Evolutionary conservation across 2,888 invertebrate genomes (phyloP), one percentile per base, ranked within the genome.

Genomic region (Scaptomyza reducta): DNA sequence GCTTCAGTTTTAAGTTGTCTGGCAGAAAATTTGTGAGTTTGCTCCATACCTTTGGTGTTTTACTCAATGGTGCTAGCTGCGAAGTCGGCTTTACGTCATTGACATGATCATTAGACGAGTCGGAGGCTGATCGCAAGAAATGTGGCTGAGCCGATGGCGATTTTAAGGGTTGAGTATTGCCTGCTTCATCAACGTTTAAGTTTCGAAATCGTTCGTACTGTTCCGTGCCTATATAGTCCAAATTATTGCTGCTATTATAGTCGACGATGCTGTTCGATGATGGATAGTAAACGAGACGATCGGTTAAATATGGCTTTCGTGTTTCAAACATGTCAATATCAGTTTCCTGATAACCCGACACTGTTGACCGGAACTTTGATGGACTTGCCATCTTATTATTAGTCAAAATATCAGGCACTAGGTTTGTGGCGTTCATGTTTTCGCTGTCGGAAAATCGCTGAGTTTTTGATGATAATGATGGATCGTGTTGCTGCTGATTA

Each of bases 231-330:
- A 89, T 71, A 49, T 87, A 88, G 59, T 91, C 93, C 89, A 89
- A 66, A 57, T 88, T 90, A 41, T 84, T 81, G 51, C 83, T 89
- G 46, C 89, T 91, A 25, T 90, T 90, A 49, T 91, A 90, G 74
- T 91, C 93, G 76, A 83, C 90, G 73, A 91, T 92, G 90, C 70
- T 93, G 91, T 93, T 88, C 84, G 92, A 92, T 91, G 94, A 88
- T 1, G 96, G 96, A 90, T 97, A 97, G 81, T 96, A 97, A 0
- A 95, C 95, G 7, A 97, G 92, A 13, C 96, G 96, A 89, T 97
- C 96, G 0, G 96, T 96, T 25, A 97, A 93, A 51, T 89, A 79
- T 1, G 82, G 77, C 46, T 86, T 81, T 13, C 79, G 87, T 4
- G 13, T 35, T 42, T 83, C 78, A 9, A 86, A 70, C 10, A 81